These are phyloP conservation scores for Andrena dorsata DNA, from an alignment of 2,888 invertebrate genomes.

Conservation along the genomic window DNA sequence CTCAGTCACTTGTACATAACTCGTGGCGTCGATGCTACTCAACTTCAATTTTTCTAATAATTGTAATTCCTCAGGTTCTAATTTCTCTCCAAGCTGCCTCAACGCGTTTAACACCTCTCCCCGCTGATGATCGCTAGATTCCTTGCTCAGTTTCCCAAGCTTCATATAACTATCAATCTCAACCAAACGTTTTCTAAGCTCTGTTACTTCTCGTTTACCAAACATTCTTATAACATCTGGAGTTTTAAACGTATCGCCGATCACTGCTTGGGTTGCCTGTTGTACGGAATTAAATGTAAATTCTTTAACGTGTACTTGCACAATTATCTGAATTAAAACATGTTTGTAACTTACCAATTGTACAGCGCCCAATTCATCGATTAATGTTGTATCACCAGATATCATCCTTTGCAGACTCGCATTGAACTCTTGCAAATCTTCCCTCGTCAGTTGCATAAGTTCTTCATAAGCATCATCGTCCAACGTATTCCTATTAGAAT, in stretches of 20 bases:
- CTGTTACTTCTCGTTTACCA: constrained; percentile 89
- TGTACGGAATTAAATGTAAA: neutral
- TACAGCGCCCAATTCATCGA: constrained; percentile 88
- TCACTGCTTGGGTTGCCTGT: constrained; percentile 91
- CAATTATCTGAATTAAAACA: neutral
- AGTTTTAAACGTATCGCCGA: constrained; percentile 91
- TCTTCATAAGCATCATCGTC: constrained; percentile 89
- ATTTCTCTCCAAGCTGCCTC: constrained; percentile 86
- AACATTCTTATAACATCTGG: constrained; percentile 91
- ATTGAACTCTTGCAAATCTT: constrained; percentile 90
- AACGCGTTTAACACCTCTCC: constrained; percentile 86
- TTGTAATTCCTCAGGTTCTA: constrained; percentile 85
- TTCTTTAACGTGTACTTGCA: neutral
- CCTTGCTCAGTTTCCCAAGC: constrained; percentile 87
- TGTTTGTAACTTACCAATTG: constrained; percentile 86
- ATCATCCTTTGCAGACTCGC: constrained; percentile 88
- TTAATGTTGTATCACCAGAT: constrained; percentile 89
- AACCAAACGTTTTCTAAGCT: constrained; percentile 87
- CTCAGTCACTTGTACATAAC: constrained; percentile 85
- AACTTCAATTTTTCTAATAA: constrained; percentile 85
- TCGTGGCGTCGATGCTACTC: constrained; percentile 82
- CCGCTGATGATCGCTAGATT: constrained; percentile 85
- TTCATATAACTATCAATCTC: constrained; percentile 88
- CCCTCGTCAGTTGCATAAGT: constrained; percentile 89
- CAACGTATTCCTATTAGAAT: constrained; percentile 87